Evolutionary conservation across 1,140 invertebrate species (phyloP), one percentile per base, ranked within the genome.

Genomic region (Anoplophora glabripennis): DNA sequence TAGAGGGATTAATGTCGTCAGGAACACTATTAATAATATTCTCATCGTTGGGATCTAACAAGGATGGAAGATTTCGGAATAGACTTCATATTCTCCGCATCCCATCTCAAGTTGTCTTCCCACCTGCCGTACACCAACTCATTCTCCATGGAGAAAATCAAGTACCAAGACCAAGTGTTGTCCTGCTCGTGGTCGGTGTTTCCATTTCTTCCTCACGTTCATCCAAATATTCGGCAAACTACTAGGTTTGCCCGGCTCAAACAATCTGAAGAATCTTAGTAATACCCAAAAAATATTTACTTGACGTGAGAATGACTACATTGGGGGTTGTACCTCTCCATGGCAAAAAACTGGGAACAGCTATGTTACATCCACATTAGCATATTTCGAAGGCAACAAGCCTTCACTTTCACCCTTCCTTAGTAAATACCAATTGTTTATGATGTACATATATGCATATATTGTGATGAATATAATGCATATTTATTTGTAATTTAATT

Each of bases 71-170:
- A 97, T 75, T 94, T 91, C 0, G 94, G 94, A 65, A 98, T 85
- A 57, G 84, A 85, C 3, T 78, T 81, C 92, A 98, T 94, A 63
- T 86, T 86, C 72, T 94, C 87, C 0, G 91, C 86, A 80, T 98
- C 94, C 94, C 95, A 98, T 70, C 98, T 98, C 1, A 98, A 89
- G 71, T 98, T 92, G 63, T 98, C 90, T 75, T 98, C 96, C 96
- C 96, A 99, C n/a, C 86, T 81, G 7, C 91, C 90, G 73, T 96
- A 96, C 0, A 97, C 91, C 1, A 99, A 75, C 71, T 96, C 93
- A 75, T 98, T 98, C 78, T 98, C 96, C 1, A 98, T 94, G 0
- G 95, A 95, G 72, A 98, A 98, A 67, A 99, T 95, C 36, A 93
- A 97, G 75, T 95, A 96, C 93, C 94, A n/a, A n/a, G n/a, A n/a